phyloP scores from a whole-genome alignment of 2,797 vertebrate species.

The Microchirus variegatus region DNA sequence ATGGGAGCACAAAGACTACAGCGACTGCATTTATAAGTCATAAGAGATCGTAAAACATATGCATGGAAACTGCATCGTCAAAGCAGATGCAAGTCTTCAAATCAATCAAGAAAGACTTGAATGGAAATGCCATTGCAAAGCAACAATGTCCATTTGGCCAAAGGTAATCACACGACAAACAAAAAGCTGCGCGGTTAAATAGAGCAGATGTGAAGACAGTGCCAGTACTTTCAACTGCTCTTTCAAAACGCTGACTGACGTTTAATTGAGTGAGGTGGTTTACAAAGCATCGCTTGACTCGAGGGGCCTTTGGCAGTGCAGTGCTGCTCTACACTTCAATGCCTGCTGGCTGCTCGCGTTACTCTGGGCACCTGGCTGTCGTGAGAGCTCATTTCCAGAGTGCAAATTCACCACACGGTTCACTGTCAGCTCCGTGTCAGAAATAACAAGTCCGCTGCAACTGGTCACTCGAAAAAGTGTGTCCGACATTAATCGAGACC shows the following conservation, averaged over 20 bases:
- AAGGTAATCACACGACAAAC: slow-evolving; percentile 3
- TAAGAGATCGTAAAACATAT: neutral
- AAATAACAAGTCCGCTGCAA: slow-evolving; percentile 33
- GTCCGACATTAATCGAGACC: slow-evolving; percentile 1
- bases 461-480: neutral
- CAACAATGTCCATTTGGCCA: slow-evolving; percentile 14
- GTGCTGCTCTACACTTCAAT: slow-evolving; percentile 40
- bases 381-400: slow-evolving; percentile 31
- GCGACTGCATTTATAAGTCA: neutral
- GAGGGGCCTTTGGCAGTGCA: slow-evolving; percentile 33
- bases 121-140: slow-evolving; percentile 4
- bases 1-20: neutral
- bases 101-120: slow-evolving; percentile 5
- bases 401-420: slow-evolving; percentile 33
- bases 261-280: slow-evolving; percentile 59
- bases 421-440: slow-evolving; percentile 42
- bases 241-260: slow-evolving; percentile 55
- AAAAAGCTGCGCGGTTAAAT: slow-evolving; percentile 16
- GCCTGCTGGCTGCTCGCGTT: slow-evolving; percentile 33
- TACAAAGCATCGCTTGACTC: slow-evolving; percentile 61
- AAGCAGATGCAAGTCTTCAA: slow-evolving; percentile 12
- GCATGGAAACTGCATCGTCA: neutral
- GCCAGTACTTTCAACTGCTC: slow-evolving; percentile 37
- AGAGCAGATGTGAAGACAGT: slow-evolving; percentile 37
- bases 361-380: slow-evolving; percentile 45